Evolutionary conservation across 2,888 invertebrate species (phyloP), one percentile per base, ranked within the genome.

Genomic region (Machimus rusticus): DNA sequence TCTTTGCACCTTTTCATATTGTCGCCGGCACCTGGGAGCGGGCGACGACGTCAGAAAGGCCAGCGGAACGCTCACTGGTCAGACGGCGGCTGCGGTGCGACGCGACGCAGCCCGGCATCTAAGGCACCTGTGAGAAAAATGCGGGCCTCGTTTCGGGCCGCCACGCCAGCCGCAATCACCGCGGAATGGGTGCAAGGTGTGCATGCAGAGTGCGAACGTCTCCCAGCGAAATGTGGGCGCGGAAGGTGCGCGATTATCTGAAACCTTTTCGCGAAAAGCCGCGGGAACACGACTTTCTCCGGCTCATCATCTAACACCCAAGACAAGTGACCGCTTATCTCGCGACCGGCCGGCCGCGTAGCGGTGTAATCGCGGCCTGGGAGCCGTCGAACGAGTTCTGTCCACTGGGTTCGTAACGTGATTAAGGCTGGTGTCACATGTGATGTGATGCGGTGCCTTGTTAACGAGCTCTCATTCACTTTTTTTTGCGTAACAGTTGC

Each of bases 1-100:
- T 85, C 85, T 85, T 85, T 74, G 85, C 85, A 74, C 85, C 85
- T 85, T 85, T 74, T 23, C 43, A 85, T 74, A 85, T 74, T 85
- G 85, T 74, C 85, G 85, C 85, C 74, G 34, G 74, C 74, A 74
- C 34, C 74, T 85, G 85, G 82, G 79, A 23, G 43, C 28, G 39
- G 82, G 34, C 82, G n/a, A 23, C n/a, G 82, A 82, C 57, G 82
- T 82, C 82, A 82, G 34, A 82, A 57, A n/a, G 82, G 57, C 82
- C 82, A 37, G n/a, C 57, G 57, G 31, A 57, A 55, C 28, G 39
- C 39, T 39, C 39, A 19, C 82, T 19, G 57, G 39, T 37, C 66
- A 66, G 28, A n/a, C 76, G 34, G 57, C 23, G 9, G 37, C 14
- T 12, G 46, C 34, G 23, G 79, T 12, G n/a, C n/a, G n/a, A n/a